These are phyloP conservation scores for Tachysurus vachellii DNA, from an alignment of 2,113 vertebrate species.

Conservation along the genomic window DNA sequence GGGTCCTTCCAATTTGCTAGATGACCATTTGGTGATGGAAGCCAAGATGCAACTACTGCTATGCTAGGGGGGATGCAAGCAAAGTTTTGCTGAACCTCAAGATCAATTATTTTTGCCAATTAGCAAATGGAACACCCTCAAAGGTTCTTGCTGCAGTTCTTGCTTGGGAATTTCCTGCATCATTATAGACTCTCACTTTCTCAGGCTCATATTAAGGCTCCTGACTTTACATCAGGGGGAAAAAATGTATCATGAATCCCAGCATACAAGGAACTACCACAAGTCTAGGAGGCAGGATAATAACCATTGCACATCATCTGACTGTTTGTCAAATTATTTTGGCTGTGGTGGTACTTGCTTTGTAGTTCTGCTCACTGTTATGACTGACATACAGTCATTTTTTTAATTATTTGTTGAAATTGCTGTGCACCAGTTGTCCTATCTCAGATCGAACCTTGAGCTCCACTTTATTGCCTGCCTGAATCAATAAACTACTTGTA, in stretches of 20 bases:
- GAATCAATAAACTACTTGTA: slow-evolving; percentile 65
- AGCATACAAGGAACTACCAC: neutral
- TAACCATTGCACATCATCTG: neutral
- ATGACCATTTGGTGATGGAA: neutral
- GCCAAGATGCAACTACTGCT: neutral
- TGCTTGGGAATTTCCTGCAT: neutral
- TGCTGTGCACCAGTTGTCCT: slow-evolving; percentile 2
- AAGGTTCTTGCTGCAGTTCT: neutral
- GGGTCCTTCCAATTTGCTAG: neutral
- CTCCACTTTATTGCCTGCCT: slow-evolving; percentile 52
- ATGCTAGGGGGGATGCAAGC: neutral
- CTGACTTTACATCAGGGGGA: neutral
- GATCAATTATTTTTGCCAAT: neutral
- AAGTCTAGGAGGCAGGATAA: neutral
- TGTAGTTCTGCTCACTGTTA: neutral
- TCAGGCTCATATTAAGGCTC: neutral
- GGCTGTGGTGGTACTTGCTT: neutral
- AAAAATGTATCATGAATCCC: neutral
- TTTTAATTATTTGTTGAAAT: neutral
- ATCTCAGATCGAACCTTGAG: slow-evolving; percentile 34
- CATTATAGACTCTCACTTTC: neutral
- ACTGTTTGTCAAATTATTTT: slow-evolving; percentile 4
- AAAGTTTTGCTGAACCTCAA: neutral
- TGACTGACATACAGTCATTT: neutral
- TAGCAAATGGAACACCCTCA: neutral